Percentiles rank a stretch among this genome's conserved stretches.
These are phyloP conservation scores for Hyles vespertilio DNA, from an alignment of 1,140 invertebrate genomes.

Conservation along the genomic window DNA sequence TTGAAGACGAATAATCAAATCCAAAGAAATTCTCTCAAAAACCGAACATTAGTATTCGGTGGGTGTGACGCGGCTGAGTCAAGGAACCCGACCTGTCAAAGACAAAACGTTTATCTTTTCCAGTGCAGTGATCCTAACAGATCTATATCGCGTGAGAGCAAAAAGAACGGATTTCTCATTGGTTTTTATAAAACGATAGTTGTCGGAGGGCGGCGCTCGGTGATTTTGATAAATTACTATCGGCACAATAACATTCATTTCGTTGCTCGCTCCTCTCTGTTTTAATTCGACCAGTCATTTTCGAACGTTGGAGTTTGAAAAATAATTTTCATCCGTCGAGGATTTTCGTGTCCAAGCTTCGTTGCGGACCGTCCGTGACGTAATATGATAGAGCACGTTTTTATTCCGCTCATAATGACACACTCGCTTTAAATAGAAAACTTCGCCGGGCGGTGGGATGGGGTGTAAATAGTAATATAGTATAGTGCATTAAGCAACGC, in stretches of 20 bases:
- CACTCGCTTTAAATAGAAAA: no score
- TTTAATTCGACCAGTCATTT: slow-evolving; percentile 47
- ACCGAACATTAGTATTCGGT: slow-evolving; percentile 27
- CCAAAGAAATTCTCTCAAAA: slow-evolving; percentile 13
- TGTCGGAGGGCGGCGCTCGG: slow-evolving; percentile 30
- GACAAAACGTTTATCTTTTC: slow-evolving; percentile 29
- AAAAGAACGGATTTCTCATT: slow-evolving; percentile 32
- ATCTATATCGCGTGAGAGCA: slow-evolving; percentile 37
- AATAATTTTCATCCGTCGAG: no score
- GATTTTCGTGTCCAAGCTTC: neutral
- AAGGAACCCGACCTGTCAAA: slow-evolving; percentile 20
- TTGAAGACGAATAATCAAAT: slow-evolving; percentile 15
- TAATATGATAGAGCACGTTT: no score
- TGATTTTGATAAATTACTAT: slow-evolving; percentile 62
- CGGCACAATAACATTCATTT: slow-evolving; percentile 53
- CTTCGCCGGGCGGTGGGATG: slow-evolving; percentile 9
- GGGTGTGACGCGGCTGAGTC: slow-evolving; percentile 14
- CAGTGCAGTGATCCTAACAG: slow-evolving; percentile 34
- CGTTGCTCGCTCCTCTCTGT: slow-evolving; percentile 29
- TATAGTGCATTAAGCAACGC: slow-evolving; percentile 21
- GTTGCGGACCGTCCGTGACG: no score
- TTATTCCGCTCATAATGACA: no score
- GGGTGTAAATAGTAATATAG: slow-evolving; percentile 20
- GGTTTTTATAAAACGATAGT: slow-evolving; percentile 30
- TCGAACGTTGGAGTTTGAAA: neutral